Evolutionary conservation across 64 coral and sea anemone genomes (phyloP), one percentile per base, ranked within the genome.

Genomic region (Dendrophyllia cribrosa): DNA sequence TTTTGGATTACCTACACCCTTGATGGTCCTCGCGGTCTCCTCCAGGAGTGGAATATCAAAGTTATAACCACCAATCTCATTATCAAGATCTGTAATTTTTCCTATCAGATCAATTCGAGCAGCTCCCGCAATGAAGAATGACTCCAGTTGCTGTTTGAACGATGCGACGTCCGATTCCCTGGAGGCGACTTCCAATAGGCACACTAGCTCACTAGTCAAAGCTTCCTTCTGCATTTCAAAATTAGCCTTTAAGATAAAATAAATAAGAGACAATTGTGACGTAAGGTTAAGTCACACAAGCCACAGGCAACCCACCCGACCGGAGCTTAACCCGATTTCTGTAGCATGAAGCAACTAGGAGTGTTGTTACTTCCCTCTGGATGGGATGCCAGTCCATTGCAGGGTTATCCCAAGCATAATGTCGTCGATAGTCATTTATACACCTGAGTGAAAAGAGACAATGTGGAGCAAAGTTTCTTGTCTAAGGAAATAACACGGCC

Each of bases 21-120:
- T 50, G 24, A 81, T 81, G 8, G 51, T 26, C 51, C 23, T 81
- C 43, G 51, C 45, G 6, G 78, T 81, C 13, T 81, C 26, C 20
- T 81, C 78, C 16, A 81, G 21, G 23, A 51, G 45, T 26, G 53
- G 78, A n/a, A 81, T 61, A 81, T 81, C 78, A 24, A 81, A 81
- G 26, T 81, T 81, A 9, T 81, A 17, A 55, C 78, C 78, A 23
- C 78, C 78, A 81, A 81, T 81, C 11, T 3, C 13, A 17, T 81
- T 81, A 20, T 81, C 78, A 6, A 81, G 47, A 26, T 81, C 78
- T 3, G 53, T 81, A 9, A 81, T 50, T 10, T 63, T 81, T 5
- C 16, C 78, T 56, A 81, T 81, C 12, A 81, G 22, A 45, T 63
- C 78, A 61, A 81, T 59, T 14, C 78, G 44, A 10, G 72, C 43